Conservation (phyloP, 2,797 vertebrate species). For the Bradypus variegatus region DNA sequence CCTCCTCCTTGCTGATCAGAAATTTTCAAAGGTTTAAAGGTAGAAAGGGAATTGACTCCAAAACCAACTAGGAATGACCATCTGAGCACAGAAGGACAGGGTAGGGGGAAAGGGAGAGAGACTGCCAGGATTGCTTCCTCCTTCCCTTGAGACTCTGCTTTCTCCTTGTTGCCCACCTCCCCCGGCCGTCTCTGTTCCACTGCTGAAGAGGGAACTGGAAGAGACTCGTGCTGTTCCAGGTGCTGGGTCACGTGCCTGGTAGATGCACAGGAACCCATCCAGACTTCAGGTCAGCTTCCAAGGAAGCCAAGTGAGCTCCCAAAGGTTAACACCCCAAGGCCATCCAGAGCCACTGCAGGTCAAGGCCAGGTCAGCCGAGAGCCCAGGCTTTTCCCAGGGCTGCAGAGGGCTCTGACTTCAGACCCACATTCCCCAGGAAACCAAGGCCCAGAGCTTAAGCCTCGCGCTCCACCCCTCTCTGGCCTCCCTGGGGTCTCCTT, state of each 20-base stretch:
- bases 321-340: not conserved
- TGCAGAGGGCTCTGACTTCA: not conserved
- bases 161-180: not conserved
- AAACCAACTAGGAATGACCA: slow-evolving; percentile 29
- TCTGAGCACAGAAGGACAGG: not conserved
- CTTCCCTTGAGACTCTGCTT: not conserved
- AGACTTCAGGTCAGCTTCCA: not conserved
- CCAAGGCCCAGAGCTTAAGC: not conserved
- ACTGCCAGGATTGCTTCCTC: slow-evolving; percentile 10
- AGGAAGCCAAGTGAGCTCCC: not conserved
- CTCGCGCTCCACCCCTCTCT: accelerated
- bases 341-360: not conserved
- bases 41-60: slow-evolving; percentile 48
- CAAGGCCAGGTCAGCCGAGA: not conserved
- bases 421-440: not conserved
- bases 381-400: not conserved
- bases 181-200: not conserved
- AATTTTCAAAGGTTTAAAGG: slow-evolving; percentile 60
- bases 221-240: not conserved
- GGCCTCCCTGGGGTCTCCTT: not conserved
- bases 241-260: not conserved
- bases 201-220: not conserved
- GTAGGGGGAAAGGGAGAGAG: not conserved
- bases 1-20: slow-evolving; percentile 53
- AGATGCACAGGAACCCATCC: not conserved